Evolutionary conservation across 1,140 invertebrate genomes (phyloP).

Genomic region (Drosophila subobscura): DNA sequence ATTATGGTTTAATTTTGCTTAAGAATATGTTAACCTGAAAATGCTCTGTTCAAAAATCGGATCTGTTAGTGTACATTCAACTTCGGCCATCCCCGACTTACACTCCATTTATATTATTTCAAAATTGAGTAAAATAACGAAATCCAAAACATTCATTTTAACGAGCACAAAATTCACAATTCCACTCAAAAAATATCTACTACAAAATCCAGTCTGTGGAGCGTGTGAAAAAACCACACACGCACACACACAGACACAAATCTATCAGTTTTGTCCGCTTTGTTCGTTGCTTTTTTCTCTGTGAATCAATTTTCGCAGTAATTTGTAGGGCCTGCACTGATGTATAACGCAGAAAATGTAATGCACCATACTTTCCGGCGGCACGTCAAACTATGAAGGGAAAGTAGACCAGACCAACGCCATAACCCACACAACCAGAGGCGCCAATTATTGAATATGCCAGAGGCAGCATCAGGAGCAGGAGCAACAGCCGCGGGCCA

Average conservation of each 20-base stretch:
- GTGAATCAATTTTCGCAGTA: conserved; percentile 66
- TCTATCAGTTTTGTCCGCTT: conserved; percentile 13
- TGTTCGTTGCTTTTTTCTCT: conserved; percentile 1
- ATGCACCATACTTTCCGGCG: conserved; percentile 67
- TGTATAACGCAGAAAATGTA: conserved; percentile 57
- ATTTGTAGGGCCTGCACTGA: conserved; percentile 58
- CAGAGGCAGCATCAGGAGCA: conserved; percentile 32
- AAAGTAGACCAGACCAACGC: conserved; percentile 1
- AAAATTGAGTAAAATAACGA: no score
- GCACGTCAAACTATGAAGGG: conserved; percentile 59
- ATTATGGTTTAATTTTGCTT: no score
- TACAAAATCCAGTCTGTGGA: conserved; percentile 3
- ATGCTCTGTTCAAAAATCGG: no score
- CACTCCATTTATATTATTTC: no score
- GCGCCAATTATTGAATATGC: conserved; percentile 75
- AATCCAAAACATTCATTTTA: conserved; percentile 9
- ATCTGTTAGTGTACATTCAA: no score
- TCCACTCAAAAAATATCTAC: conserved; percentile 25
- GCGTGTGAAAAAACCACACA: conserved; percentile 61
- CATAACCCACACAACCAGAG: conserved; percentile 22
- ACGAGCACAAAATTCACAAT: conserved; percentile 28
- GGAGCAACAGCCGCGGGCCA: conserved; percentile 14
- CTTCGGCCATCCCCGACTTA: no score
- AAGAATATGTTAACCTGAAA: no score
- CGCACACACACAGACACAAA: conserved; percentile 19